Conservation (phyloP, 2,113 vertebrate genomes). For the Centropristis striata region DNA sequence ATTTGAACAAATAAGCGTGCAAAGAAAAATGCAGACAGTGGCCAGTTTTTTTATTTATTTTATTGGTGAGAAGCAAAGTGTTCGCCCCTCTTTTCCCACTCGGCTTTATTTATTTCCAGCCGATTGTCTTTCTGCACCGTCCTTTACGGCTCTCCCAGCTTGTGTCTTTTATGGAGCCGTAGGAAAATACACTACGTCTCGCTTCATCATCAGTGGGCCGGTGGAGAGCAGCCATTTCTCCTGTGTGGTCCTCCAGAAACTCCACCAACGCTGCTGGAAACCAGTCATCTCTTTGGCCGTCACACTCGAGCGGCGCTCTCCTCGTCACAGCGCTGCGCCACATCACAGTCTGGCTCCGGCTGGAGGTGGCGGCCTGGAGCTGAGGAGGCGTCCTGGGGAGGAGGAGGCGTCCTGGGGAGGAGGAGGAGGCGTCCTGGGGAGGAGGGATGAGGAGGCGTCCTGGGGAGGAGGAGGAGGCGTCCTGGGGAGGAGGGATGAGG, state of each 20-base stretch:
- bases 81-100: constrained; percentile 59
- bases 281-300: constrained; percentile 82
- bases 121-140: constrained; percentile 72
- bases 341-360: constrained; percentile 66
- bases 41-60: constrained; percentile 36
- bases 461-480: constrained; percentile 41
- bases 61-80: constrained; percentile 57
- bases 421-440: not conserved
- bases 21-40: constrained; percentile 52
- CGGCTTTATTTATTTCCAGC: constrained; percentile 77
- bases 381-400: constrained; percentile 39
- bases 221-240: constrained; percentile 71
- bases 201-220: constrained; percentile 79
- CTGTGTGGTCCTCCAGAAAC: constrained; percentile 83
- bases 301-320: constrained; percentile 71
- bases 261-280: constrained; percentile 71
- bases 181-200: constrained; percentile 82
- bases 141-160: constrained; percentile 76
- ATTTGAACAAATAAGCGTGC: constrained; percentile 58
- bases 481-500: constrained; percentile 31
- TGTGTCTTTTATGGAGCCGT: constrained; percentile 79
- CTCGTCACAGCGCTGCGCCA: constrained; percentile 68
- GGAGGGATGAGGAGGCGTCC: no score
- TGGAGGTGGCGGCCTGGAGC: constrained; percentile 36
- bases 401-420: no score